Base-by-base conservation (phyloP, 2,888 invertebrate genomes). In the Eristalis tenax region DNA sequence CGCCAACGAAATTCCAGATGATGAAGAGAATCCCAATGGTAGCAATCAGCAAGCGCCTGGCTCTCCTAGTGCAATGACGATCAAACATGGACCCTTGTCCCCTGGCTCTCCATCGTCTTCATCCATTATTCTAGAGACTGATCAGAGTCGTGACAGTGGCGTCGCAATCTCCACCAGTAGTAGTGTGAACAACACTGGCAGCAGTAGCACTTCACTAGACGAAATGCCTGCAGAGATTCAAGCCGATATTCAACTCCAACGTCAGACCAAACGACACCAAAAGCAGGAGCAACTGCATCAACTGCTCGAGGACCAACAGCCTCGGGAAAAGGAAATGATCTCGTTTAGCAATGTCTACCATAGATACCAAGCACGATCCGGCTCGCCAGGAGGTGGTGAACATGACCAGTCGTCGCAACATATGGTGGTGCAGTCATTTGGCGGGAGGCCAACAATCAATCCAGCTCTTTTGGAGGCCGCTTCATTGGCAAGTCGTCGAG, bases 1-100 rank as follows among this genome's bases (percentile, higher is more conserved):
- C 91, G 95, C 96, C 56, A 95, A 96, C 82, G 93, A 92, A 90
- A 93, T 94, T 35, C 94, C 94, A n/a, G 94, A 95, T 65, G 93
- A 94, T 83, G 87, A 87, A 15, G 87, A 87, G 23, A 87, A 64
- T 43, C 83, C 87, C 22, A 87, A 76, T 38, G 87, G 83, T 10
- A 87, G 83, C 57, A 79, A 75, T 18, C 79, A 76, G 38, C 83
- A 80, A 43, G 69, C 63, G 0, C 80, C 83, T 0, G 4, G 57
- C 4, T 87, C 87, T 8, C 83, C 86, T 8, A 66, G 65, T 26
- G 35, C 86, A 22, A 56, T 86, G 15, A 56, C 32, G 23, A 38
- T 83, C 4, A 83, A 83, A 32, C 71, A 83, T 63, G 73, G n/a
- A 18, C 75, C 87, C 11, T 10, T 69, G 15, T 83, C 87, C 0